Evolutionary conservation across 2,797 vertebrate genomes (phyloP), one percentile per base, ranked within the genome.

Genomic region (Lycodopsis pacificus): DNA sequence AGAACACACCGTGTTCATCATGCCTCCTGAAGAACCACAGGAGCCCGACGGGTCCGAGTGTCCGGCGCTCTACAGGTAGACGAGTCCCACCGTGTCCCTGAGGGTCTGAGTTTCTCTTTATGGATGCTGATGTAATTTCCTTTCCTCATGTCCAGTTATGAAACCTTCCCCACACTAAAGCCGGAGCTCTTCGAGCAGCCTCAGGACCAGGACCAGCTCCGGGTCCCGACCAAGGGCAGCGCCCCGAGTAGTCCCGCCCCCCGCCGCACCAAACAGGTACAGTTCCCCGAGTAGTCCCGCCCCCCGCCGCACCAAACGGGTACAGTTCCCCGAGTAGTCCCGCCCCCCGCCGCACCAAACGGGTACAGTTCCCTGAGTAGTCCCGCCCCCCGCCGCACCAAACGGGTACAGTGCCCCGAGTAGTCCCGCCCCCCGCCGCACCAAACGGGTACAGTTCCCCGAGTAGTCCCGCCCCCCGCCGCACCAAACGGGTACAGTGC

Each of bases 1-100:
- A 0, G 97, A 99, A n/a, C 97, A 98, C 93, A 99, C 97, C 0
- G 97, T 99, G 32, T 98, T 99, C 73, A 98, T 99, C 92, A 98
- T 97, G 79, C 97, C 97, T 0, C 97, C 97, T 0, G 97, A 98
- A 75, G 96, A 97, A 14, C 97, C 97, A 0, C 93, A 94, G 0
- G 94, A 94, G 3, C 82, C 94, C 0, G 96, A 97, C 0, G 96
- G 97, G 1, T 73, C 93, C 0, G 97, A 99, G 56, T 91, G 93
- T 20, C 91, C 94, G 0, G 95, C 97, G 0, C 92, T 73, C 4
- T 97, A 97, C 94, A 96, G 96, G 97, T 98, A 48, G 20, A 1
- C 5, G 13, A 20, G 20, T 3, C 8, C 48, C 15, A 19, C 2
- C 7, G 20, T 4, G 48, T n/a, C 20, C 42, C 19, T 17, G 17